Evolutionary conservation across 2,113 vertebrate species (phyloP).

Genomic region (Atrichornis clamosus): DNA sequence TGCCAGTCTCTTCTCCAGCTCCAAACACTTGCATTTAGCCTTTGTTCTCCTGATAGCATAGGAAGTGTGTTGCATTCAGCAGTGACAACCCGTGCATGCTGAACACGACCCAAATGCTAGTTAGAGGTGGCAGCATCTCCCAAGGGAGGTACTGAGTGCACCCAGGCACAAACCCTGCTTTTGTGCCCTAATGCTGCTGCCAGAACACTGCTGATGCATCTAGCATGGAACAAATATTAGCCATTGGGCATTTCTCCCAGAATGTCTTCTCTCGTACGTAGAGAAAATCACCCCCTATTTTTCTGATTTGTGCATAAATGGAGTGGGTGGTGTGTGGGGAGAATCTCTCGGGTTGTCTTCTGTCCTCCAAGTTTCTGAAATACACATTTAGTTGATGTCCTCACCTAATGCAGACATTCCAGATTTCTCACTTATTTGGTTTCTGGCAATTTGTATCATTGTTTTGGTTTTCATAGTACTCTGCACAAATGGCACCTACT

Average conservation of each 20-base stretch:
- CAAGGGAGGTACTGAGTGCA: conserved; percentile 2
- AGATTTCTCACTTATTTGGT: background rate
- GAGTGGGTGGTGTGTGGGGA: background rate
- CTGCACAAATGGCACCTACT: background rate
- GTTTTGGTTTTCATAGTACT: background rate
- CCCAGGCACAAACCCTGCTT: conserved; percentile 5
- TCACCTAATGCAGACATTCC: background rate
- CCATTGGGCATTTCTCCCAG: background rate
- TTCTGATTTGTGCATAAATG: background rate
- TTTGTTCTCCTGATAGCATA: background rate
- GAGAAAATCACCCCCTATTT: background rate
- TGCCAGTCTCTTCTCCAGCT: background rate
- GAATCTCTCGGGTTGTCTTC: background rate
- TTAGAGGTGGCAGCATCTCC: conserved; percentile 31
- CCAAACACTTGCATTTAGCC: background rate
- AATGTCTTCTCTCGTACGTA: background rate
- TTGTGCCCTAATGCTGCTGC: background rate
- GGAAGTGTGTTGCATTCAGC: background rate
- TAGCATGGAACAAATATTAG: background rate
- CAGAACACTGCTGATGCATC: background rate
- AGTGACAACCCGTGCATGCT: background rate
- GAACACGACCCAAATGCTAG: background rate
- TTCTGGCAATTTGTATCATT: background rate
- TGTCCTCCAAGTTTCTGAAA: background rate
- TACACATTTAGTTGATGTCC: background rate